Evolutionary conservation across 1,140 invertebrate species (phyloP), one percentile per base, ranked within the genome.

Genomic region (Platyscapa corneri): DNA sequence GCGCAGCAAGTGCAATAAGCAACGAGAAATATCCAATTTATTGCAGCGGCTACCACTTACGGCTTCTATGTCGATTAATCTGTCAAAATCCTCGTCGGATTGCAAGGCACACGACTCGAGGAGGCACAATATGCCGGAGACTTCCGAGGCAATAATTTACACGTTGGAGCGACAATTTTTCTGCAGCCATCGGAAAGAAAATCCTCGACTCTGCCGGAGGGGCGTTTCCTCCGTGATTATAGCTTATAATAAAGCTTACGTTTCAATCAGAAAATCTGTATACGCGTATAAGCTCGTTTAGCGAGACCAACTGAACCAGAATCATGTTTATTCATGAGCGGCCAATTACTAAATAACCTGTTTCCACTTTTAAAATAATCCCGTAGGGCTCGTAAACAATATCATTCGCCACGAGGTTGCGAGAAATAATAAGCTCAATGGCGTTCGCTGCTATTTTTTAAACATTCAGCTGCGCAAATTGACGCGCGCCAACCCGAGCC

Each of bases 301-400:
- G 34, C 39, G n/a, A 72, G 18, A 72, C 3, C 34, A 3, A 72
- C 32, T 39, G 30, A 67, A 72, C 18, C 34, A 39, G 37, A 16
- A n/a, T 72, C 18, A 3, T 6, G 37, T 72, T 72, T 72, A 39
- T 72, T 72, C 34, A 20, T 39, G 37, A 39, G 39, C 39, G 20
- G 34, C 12, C 0, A 72, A 18, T 72, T 72, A 72, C 67, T 72
- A 72, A 72, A 72, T 39, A 72, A 72, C 67, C 37, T 39, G 67
- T 72, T n/a, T 39, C n/a, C 14, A 46, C 42, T 46, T 46, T 20
- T 37, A 72, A 72, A 72, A 39, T 72, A 27, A 37, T 16, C 18
- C 18, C 8, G 18, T 14, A 53, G 8, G 49, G 14, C 37, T 39
- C 32, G 20, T 7, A 39, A 23, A 34, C 39, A 72, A 72, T 72